phyloP scores from a whole-genome alignment of 2,888 invertebrate genomes.

The Ectropis crepuscularia region DNA sequence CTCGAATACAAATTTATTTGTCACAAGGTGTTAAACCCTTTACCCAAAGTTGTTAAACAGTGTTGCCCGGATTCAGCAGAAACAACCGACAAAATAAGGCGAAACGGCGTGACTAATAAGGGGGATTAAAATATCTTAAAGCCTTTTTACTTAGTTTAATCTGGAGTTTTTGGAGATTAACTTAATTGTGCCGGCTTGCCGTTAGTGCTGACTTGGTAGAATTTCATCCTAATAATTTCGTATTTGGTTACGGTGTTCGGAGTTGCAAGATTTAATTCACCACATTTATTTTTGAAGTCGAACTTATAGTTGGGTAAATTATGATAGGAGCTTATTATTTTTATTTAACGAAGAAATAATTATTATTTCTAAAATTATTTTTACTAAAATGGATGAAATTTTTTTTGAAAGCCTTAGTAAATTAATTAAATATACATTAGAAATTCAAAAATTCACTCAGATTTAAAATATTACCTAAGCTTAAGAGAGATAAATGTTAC shows the following conservation, averaged over 20 bases:
- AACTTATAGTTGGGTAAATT: too few relatives aligned
- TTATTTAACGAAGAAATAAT: too few relatives aligned
- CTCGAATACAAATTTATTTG: conserved; percentile 42
- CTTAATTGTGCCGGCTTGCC: conserved; percentile 54
- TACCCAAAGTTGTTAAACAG: conserved; percentile 51
- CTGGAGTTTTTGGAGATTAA: conserved; percentile 58
- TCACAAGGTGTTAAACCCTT: conserved; percentile 47
- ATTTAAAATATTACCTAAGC: too few relatives aligned
- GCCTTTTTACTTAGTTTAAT: conserved; percentile 63
- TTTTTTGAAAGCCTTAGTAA: too few relatives aligned
- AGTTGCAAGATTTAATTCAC: conserved; percentile 11
- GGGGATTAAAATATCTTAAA: conserved; percentile 60
- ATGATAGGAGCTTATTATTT: too few relatives aligned
- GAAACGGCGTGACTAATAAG: conserved; percentile 59
- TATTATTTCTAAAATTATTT: too few relatives aligned
- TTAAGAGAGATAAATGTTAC: too few relatives aligned
- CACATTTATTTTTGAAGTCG: background rate
- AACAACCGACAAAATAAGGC: conserved; percentile 45
- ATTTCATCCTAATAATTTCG: conserved; percentile 48
- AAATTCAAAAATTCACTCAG: too few relatives aligned
- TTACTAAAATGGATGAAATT: too few relatives aligned
- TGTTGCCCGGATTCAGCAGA: conserved; percentile 42
- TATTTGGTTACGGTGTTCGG: conserved; percentile 25
- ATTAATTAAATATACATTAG: too few relatives aligned
- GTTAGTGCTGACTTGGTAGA: conserved; percentile 47